Evolutionary conservation across 1,140 invertebrate genomes (phyloP), one percentile per base, ranked within the genome.

Genomic region (Aricia agestis): DNA sequence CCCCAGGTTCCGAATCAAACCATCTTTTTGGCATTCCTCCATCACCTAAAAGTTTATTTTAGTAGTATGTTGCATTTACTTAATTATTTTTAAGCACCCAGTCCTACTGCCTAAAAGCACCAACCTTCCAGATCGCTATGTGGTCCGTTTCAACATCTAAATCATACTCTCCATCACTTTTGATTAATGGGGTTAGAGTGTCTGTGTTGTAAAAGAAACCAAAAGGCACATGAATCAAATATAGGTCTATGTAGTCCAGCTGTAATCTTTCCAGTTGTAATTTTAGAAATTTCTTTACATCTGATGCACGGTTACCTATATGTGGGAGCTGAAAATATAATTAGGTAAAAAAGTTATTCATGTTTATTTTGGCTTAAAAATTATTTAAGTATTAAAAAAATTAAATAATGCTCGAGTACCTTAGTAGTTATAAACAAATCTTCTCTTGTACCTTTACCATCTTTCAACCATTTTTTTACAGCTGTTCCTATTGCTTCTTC

Each of bases 361-460:
- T 25, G 6, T 36, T 36, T 36, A 36, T 36, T 36, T 36, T 7
- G 36, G 9, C 36, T 36, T 36, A 0, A 36, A 36, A 36, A 36
- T 36, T 36, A 36, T 36, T 36, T 36, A 32, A 6, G 6, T 3
- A 9, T 36, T 36, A 9, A 9, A 36, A 36, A 36, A 6, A 36
- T 36, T 7, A 36, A 36, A 36, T 36, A 36, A 36, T 36, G 36
- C 9, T 5, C 18, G 61, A 19, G 91, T 87, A 97, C 93, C 91
- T 97, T 98, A 17, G 97, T 96, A 1, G 95, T 95, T 70, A 98
- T 93, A 85, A 97, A 98, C 25, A 98, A 87, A 36, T 97, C 96
- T 80, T 96, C 94, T 59, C 97, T 92, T 74, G 94, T 95, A 4
- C 96, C 89, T 83, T 94, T 94, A 25, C 95, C 95, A 61, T 94